Conservation (phyloP, 2,888 invertebrate species). For the Tortricodes alternella region DNA sequence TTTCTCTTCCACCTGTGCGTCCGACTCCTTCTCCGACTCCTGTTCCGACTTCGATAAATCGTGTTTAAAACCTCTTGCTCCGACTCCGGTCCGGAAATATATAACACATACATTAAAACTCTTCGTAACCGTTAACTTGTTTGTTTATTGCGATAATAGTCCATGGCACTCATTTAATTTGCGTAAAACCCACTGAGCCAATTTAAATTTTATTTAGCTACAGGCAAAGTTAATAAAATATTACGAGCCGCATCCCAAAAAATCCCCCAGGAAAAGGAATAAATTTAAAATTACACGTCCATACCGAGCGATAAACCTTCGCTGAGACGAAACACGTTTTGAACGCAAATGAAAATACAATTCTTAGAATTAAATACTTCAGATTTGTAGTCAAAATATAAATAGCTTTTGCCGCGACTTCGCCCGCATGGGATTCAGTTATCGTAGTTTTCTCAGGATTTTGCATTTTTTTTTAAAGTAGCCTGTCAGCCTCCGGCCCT, state of each 20-base stretch:
- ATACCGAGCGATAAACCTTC: not conserved
- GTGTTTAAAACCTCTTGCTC: no score
- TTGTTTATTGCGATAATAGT: not conserved
- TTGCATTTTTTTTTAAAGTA: no score
- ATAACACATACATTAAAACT: no score
- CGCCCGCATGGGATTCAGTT: no score
- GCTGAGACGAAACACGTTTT: constrained; percentile 15
- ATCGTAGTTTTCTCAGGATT: no score
- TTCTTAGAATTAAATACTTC: not conserved
- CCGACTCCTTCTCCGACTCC: no score
- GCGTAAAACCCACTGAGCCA: not conserved
- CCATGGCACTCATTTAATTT: constrained; percentile 3
- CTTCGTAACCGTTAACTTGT: not conserved
- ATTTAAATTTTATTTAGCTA: constrained; percentile 9
- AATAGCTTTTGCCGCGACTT: no score
- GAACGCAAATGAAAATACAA: constrained; percentile 9
- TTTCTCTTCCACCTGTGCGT: no score
- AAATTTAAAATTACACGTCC: constrained; percentile 16
- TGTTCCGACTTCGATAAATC: no score
- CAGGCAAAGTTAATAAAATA: constrained; percentile 6
- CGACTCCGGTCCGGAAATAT: no score
- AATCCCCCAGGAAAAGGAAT: constrained; percentile 10
- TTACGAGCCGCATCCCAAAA: not conserved
- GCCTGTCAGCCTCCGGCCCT: no score
- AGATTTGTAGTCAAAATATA: not conserved